These are phyloP conservation scores for Mechanitis mazaeus DNA, from an alignment of 2,888 invertebrate species.

Conservation along the genomic window DNA sequence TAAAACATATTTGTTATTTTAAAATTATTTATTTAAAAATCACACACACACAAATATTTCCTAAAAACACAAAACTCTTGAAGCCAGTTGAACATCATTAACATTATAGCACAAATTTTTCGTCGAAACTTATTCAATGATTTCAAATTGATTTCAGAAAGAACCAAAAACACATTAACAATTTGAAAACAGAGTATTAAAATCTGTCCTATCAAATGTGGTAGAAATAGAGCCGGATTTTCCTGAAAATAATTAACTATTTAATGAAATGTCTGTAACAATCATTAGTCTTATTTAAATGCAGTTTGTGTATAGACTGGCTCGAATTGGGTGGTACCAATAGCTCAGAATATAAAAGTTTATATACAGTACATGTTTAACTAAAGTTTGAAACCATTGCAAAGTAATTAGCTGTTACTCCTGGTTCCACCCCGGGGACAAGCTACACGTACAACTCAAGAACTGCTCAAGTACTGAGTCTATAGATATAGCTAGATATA, in stretches of 20 bases:
- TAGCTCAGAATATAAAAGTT: too few relatives aligned
- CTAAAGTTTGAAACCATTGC: too few relatives aligned
- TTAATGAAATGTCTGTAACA: too few relatives aligned
- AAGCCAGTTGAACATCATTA: conserved; percentile 58
- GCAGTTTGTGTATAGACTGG: too few relatives aligned
- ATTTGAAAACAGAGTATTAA: conserved; percentile 44
- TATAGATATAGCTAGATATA: too few relatives aligned
- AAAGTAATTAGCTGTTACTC: too few relatives aligned
- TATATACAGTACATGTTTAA: too few relatives aligned
- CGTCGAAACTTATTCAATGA: conserved; percentile 37
- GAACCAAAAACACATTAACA: conserved; percentile 38
- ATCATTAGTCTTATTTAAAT: too few relatives aligned
- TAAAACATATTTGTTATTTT: not conserved
- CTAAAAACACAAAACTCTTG: conserved; percentile 65
- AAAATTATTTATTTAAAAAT: conserved; percentile 40
- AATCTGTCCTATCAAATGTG: conserved; percentile 51
- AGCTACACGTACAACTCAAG: too few relatives aligned
- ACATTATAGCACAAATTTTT: conserved; percentile 41
- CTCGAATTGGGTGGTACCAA: too few relatives aligned
- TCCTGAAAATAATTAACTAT: conserved; percentile 42
- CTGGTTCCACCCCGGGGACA: too few relatives aligned
- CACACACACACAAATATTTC: conserved; percentile 54
- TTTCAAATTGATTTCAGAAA: conserved; percentile 41
- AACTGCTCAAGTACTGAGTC: too few relatives aligned
- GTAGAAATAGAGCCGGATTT: conserved; percentile 58